Evolutionary conservation across 2,888 invertebrate species (phyloP).

Genomic region (Nebria brevicollis): DNA sequence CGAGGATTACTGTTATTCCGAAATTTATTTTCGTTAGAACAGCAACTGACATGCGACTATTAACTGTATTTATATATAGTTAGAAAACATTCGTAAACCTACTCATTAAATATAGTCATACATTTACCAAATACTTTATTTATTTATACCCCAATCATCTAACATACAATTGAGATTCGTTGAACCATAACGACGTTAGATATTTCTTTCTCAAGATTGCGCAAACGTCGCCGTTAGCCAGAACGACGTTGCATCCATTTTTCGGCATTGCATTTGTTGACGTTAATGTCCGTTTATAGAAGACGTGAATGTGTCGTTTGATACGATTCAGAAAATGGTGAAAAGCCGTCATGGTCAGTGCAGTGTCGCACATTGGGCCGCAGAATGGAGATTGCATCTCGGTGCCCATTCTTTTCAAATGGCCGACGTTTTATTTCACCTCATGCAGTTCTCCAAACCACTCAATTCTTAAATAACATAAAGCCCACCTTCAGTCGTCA

Average conservation of each 20-base stretch:
- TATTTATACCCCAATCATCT: too few species aligned
- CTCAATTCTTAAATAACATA: slow-evolving; percentile 55
- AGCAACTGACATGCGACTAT: not conserved
- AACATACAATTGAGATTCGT: too few species aligned
- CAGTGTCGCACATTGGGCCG: not conserved
- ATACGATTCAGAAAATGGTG: slow-evolving; percentile 8
- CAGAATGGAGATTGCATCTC: slow-evolving; percentile 10
- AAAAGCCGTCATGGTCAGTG: not conserved
- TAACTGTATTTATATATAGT: not conserved
- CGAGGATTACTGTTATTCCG: slow-evolving; percentile 31
- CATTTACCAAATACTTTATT: too few species aligned
- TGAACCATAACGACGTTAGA: too few species aligned
- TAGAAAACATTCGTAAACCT: too few species aligned
- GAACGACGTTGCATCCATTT: slow-evolving; percentile 3
- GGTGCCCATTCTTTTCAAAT: slow-evolving; percentile 13
- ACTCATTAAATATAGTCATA: too few species aligned
- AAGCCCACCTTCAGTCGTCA: slow-evolving; percentile 48
- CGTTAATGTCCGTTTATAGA: slow-evolving; percentile 12
- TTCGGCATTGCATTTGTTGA: not conserved
- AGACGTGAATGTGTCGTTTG: not conserved
- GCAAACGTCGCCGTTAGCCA: not conserved
- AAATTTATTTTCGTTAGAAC: slow-evolving; percentile 34
- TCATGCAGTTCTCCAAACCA: slow-evolving; percentile 53
- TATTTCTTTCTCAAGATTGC: too few species aligned
- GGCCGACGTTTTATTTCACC: slow-evolving; percentile 4